Conservation (phyloP, 2,888 invertebrate genomes). For the Andricus quercusramuli region DNA sequence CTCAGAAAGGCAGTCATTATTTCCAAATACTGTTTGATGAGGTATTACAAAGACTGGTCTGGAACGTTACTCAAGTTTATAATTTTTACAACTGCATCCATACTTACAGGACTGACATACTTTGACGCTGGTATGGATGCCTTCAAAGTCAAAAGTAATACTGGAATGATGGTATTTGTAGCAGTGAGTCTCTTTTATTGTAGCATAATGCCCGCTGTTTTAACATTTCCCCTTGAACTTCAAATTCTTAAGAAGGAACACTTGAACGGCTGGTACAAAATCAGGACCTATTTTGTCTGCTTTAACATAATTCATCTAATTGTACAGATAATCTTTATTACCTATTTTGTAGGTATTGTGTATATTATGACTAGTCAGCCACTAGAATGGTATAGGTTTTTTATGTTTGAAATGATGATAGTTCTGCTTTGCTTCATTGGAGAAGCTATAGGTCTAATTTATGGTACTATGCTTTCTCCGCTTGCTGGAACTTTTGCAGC, state of each 20-base stretch:
- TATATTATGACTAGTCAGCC: conserved; percentile 94
- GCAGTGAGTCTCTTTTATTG: conserved; percentile 87
- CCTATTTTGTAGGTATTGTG: conserved; percentile 83
- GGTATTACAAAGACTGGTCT: conserved; percentile 90
- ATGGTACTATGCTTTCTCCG: no score
- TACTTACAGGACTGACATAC: conserved; percentile 85
- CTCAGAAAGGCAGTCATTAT: conserved; percentile 84
- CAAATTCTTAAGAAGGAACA: conserved; percentile 88
- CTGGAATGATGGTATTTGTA: conserved; percentile 85
- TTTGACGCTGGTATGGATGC: conserved; percentile 85
- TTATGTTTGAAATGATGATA: no score
- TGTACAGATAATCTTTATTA: conserved; percentile 84
- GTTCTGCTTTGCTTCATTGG: no score
- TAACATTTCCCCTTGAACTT: conserved; percentile 89
- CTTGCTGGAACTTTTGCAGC: no score
- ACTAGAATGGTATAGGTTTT: conserved; percentile 56
- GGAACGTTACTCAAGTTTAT: conserved; percentile 86
- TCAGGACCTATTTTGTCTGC: conserved; percentile 88
- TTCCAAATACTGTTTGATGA: conserved; percentile 83
- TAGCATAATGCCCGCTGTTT: conserved; percentile 89
- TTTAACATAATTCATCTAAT: conserved; percentile 85
- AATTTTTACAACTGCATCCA: conserved; percentile 84
- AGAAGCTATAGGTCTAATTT: no score
- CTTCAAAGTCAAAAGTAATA: conserved; percentile 86
- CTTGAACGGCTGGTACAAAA: conserved; percentile 92